Percentiles rank a stretch among this genome's conserved stretches.
Conservation (phyloP, 2,888 invertebrate genomes). For the Ectemnius cavifrons region DNA sequence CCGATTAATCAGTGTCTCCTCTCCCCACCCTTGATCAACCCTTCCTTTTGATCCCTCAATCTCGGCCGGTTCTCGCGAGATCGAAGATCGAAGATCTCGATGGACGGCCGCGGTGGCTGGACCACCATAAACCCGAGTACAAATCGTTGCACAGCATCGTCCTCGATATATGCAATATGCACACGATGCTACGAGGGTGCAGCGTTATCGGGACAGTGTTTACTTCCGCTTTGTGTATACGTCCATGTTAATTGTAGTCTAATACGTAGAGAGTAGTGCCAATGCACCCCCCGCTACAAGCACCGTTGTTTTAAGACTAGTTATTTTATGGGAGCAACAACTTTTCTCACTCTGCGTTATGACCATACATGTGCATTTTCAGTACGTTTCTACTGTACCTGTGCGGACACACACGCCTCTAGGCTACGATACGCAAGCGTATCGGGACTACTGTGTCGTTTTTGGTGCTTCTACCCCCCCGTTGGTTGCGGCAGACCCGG, state of each 20-base stretch:
- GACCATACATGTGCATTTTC: conserved; percentile 21
- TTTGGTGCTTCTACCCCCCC: conserved; percentile 11
- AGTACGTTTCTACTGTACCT: conserved; percentile 11
- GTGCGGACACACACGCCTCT: background rate
- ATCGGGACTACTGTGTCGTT: background rate
- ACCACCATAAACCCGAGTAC: no score
- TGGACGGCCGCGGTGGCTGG: background rate
- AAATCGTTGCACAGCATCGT: no score
- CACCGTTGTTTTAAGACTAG: conserved; percentile 62
- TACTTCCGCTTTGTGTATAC: conserved; percentile 53
- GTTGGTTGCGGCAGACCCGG: conserved; percentile 19
- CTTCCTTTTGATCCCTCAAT: background rate
- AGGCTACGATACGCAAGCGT: no score
- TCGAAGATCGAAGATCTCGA: conserved; percentile 12
- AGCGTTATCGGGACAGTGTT: conserved; percentile 19
- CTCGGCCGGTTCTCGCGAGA: conserved; percentile 1
- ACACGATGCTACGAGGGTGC: conserved; percentile 3
- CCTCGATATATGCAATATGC: no score
- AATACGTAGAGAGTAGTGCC: conserved; percentile 67
- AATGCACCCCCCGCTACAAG: conserved; percentile 68
- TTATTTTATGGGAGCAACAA: conserved; percentile 81
- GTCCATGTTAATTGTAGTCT: conserved; percentile 63
- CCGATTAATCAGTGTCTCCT: conserved; percentile 50
- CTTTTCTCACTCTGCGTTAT: conserved; percentile 56
- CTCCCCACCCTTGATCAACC: background rate